These are phyloP conservation scores for Aphelenchoides avenae DNA, from an alignment of 1,140 invertebrate species.

Conservation along the genomic window DNA sequence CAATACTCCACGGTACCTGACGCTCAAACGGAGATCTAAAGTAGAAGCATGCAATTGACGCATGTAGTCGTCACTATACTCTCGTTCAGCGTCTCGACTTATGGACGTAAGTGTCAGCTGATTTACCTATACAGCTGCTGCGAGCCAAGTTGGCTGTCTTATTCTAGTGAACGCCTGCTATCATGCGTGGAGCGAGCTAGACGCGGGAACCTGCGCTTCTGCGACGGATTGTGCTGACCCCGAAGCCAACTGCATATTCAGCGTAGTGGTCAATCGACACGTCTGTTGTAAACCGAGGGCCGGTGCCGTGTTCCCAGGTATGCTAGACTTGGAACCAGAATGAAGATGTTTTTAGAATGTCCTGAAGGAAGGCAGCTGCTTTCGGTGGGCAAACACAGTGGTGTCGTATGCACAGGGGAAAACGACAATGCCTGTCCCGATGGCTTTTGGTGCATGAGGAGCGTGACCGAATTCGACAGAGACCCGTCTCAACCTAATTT, in stretches of 20 bases:
- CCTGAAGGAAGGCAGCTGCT: slow-evolving; percentile 14
- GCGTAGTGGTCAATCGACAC: slow-evolving; percentile 10
- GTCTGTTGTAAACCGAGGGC: slow-evolving; percentile 33
- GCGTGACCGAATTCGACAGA: slow-evolving; percentile 31
- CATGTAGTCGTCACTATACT: not conserved
- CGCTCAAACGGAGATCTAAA: not conserved
- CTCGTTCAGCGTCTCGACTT: too few relatives aligned
- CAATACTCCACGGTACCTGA: too few relatives aligned
- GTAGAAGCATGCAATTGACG: not conserved
- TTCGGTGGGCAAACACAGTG: slow-evolving; percentile 17
- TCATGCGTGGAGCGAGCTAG: slow-evolving; percentile 29
- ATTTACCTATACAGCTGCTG: too few relatives aligned
- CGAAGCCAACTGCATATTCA: slow-evolving; percentile 26
- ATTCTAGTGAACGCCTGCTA: slow-evolving; percentile 18
- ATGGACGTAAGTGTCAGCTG: too few relatives aligned
- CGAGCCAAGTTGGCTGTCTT: not conserved
- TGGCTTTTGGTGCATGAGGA: slow-evolving; percentile 33
- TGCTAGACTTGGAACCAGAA: not conserved
- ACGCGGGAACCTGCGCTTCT: slow-evolving; percentile 10
- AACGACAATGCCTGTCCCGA: slow-evolving; percentile 26
- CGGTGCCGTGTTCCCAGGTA: slow-evolving; percentile 28
- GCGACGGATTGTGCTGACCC: slow-evolving; percentile 23
- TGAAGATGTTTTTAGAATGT: slow-evolving; percentile 26
- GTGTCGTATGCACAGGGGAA: slow-evolving; percentile 13
- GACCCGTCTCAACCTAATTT: slow-evolving; percentile 26